Base-by-base conservation (phyloP, 2,888 invertebrate genomes). In the Stenichneumon culpator region DNA sequence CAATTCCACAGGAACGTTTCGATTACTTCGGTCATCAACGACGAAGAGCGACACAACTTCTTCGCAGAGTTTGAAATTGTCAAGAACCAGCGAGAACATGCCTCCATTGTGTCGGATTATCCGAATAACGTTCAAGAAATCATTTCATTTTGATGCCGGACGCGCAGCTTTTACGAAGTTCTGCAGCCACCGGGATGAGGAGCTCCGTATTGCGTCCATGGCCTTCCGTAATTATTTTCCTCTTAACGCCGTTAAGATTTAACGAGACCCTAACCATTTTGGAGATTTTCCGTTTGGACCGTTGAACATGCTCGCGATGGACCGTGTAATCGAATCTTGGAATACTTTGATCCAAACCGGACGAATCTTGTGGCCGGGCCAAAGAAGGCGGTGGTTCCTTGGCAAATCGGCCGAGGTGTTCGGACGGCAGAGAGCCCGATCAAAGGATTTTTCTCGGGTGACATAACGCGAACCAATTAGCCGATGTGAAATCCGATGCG, bases 401-500 rank as follows among this genome's bases (percentile, higher is more conserved):
- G 52, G 54, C 44, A 47, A 77, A 77, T 72, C 65, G 36, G 54
- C 14, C 54, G 54, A 57, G 39, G 22, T 68, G 67, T 73, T 73
- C 28, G 70, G 52, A 14, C 32, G 25, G 25, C 19, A 60, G 19
- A 2, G 63, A n/a, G 52, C 28, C 28, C 36, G 70, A 77, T 77
- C 82, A 77, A 77, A 77, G 81, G 36, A 50, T n/a, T 39, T 65
- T 82, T 11, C 50, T 50, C 39, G 22, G 36, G 28, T 36, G 44
- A 74, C 28, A 22, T 75, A 74, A 69, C 57, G 47, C 11, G 25
- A 73, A 65, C 75, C 67, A 75, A 82, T 82, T 82, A 82, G 63
- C 32, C 63, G 19, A 44, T 65, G 32, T 47, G 28, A 77, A 82
- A 82, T 77, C 36, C 65, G 65, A 44, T 54, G 63, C 39, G 72